Conservation (phyloP, 2,888 invertebrate genomes). For the Volucella inanis region DNA sequence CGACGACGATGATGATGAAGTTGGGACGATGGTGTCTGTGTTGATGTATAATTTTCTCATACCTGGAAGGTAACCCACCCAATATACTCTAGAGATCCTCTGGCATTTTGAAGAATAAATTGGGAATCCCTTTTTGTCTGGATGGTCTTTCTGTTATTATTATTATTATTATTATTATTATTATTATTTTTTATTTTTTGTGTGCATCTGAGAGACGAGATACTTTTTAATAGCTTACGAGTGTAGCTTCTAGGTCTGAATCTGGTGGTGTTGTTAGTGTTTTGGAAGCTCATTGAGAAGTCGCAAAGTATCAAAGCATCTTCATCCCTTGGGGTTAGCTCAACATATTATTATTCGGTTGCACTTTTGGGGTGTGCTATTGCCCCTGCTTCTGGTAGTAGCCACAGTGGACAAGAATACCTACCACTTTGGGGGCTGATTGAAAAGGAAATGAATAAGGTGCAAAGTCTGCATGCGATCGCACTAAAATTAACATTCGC, state of each 20-base stretch:
- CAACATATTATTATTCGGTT: conserved; percentile 82
- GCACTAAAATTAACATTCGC: conserved; percentile 71
- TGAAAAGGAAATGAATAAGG: conserved; percentile 69
- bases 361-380: conserved; percentile 80
- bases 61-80: conserved; percentile 74
- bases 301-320: conserved; percentile 13
- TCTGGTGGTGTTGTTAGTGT: conserved; percentile 2
- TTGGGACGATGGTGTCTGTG: conserved; percentile 54
- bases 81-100: conserved; percentile 46
- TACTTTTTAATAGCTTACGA: conserved; percentile 49
- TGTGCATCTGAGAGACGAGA: conserved; percentile 19
- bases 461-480: conserved; percentile 73
- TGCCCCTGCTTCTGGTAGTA: conserved; percentile 27
- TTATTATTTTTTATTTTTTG: conserved; percentile 1
- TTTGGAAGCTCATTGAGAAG: conserved; percentile 23
- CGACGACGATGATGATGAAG: conserved; percentile 32
- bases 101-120: conserved; percentile 64
- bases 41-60: conserved; percentile 60
- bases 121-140: conserved; percentile 73
- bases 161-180: not conserved
- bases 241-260: conserved; percentile 48
- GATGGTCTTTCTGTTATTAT: not conserved
- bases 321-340: conserved; percentile 70
- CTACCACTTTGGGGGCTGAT: conserved; percentile 68
- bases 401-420: conserved; percentile 53